Conservation (phyloP, 2,888 invertebrate species). For the Kuschelorhynchus macadamiae region DNA sequence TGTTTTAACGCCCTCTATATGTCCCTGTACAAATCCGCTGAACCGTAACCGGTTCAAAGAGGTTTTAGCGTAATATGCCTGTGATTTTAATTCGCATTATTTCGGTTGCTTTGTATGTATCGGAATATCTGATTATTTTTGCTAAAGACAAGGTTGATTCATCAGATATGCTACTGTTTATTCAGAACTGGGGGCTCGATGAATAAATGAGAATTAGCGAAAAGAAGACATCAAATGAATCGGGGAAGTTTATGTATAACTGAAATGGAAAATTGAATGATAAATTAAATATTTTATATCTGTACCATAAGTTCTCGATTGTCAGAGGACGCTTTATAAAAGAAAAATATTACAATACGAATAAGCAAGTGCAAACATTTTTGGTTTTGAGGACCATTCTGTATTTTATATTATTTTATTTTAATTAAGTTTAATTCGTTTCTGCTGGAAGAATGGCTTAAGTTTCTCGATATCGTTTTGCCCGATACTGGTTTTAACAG, state of each 20-base stretch:
- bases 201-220: slow-evolving; percentile 38
- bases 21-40: slow-evolving; percentile 61
- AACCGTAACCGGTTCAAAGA: slow-evolving; percentile 68
- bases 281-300: no score
- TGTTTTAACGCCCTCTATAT: slow-evolving; percentile 62
- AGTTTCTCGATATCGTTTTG: no score
- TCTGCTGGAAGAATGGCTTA: no score
- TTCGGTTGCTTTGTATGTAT: slow-evolving; percentile 64
- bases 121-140: slow-evolving; percentile 65
- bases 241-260: slow-evolving; percentile 20
- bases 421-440: no score
- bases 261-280: slow-evolving; percentile 28
- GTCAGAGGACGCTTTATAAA: no score
- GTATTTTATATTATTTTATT: no score
- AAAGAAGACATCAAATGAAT: slow-evolving; percentile 36
- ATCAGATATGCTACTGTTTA: slow-evolving; percentile 49
- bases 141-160: slow-evolving; percentile 52
- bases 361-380: no score
- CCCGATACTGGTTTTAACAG: no score
- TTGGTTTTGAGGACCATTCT: no score
- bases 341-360: no score
- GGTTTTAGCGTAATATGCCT: slow-evolving; percentile 64
- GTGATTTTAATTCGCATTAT: slow-evolving; percentile 69
- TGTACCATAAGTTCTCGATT: no score
- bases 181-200: slow-evolving; percentile 20